A percentile compares a stretch with the other conserved stretches of the same genome.
These are phyloP conservation scores for Ptyas mucosa DNA, from an alignment of 2,113 vertebrate species.

Conservation along the genomic window DNA sequence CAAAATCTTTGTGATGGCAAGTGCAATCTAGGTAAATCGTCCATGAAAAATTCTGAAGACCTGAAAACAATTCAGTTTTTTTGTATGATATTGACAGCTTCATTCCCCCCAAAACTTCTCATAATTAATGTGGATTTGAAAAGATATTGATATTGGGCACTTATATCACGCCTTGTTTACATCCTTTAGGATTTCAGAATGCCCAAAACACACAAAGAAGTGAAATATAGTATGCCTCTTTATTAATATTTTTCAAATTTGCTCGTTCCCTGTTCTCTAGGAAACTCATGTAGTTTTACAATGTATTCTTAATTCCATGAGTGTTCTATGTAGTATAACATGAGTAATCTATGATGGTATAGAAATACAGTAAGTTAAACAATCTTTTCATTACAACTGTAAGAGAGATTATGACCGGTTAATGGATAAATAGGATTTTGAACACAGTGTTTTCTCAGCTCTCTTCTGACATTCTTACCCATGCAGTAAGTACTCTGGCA, in stretches of 20 bases:
- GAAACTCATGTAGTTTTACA: neutral
- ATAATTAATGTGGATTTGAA: neutral
- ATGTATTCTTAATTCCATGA: neutral
- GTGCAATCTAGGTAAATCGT: neutral
- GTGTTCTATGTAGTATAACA: neutral
- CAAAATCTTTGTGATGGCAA: neutral
- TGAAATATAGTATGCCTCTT: neutral
- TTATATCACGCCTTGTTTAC: neutral
- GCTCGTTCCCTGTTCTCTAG: neutral
- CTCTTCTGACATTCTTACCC: neutral
- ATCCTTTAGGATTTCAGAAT: neutral
- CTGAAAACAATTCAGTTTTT: neutral
- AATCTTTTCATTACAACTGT: neutral
- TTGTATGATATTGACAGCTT: neutral
- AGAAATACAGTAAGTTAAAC: neutral
- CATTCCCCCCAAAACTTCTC: neutral
- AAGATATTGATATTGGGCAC: neutral
- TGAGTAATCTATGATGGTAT: neutral
- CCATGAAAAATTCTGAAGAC: neutral
- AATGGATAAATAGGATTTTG: neutral
- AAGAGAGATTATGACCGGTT: neutral
- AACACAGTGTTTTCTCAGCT: neutral
- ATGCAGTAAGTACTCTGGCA: neutral
- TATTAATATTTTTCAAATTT: neutral
- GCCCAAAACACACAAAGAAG: neutral